phyloP scores from a whole-genome alignment of 2,888 invertebrate species.

The Selenia dentaria region DNA sequence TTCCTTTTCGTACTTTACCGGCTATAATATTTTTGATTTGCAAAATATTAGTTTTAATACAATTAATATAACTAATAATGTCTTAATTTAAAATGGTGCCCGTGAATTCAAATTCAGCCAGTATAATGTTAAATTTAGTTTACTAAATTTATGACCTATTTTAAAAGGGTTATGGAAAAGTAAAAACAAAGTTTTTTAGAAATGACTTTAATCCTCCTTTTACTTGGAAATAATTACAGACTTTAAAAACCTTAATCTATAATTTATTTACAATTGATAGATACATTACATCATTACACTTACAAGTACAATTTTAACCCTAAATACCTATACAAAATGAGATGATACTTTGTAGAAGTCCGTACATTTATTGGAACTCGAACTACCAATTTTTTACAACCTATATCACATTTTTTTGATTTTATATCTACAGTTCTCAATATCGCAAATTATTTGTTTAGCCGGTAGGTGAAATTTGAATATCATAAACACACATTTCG shows the following conservation, averaged over 20 bases:
- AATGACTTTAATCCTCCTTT: conserved; percentile 78
- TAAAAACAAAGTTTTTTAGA: conserved; percentile 57
- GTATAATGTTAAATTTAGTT: no score
- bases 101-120: no score
- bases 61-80: no score
- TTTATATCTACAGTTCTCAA: conserved; percentile 61
- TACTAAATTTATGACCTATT: no score
- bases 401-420: conserved; percentile 80
- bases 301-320: conserved; percentile 50
- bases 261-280: conserved; percentile 76
- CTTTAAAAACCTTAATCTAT: conserved; percentile 81
- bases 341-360: conserved; percentile 50
- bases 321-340: conserved; percentile 33
- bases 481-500: no score
- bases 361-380: conserved; percentile 68
- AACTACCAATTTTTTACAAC: conserved; percentile 75
- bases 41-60: no score
- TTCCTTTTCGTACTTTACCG: no score
- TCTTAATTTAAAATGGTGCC: no score
- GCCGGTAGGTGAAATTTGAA: no score
- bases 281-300: conserved; percentile 58
- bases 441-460: conserved; percentile 7
- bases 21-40: no score
- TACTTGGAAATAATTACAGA: conserved; percentile 80
- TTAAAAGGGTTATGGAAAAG: neutral